phyloP scores from a whole-genome alignment of 2,888 invertebrate genomes.

The Agonopterix alstromeriana region DNA sequence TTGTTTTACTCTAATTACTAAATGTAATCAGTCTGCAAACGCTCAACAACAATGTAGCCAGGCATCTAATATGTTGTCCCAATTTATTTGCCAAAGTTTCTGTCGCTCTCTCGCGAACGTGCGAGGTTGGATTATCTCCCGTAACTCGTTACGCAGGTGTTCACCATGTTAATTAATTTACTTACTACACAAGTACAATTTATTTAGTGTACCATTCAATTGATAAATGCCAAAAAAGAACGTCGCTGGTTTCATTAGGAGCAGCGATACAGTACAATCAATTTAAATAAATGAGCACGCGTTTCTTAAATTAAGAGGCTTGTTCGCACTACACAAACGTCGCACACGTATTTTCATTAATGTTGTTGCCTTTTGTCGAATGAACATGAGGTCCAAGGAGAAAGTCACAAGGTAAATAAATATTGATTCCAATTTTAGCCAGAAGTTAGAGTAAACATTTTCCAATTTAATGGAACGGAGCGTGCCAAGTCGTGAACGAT shows the following conservation, averaged over 20 bases:
- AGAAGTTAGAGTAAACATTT: slow-evolving; percentile 15
- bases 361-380: too few relatives aligned
- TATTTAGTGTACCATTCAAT: slow-evolving; percentile 42
- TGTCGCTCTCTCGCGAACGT: slow-evolving; percentile 29
- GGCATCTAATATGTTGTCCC: slow-evolving; percentile 17
- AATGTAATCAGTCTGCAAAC: neutral
- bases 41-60: slow-evolving; percentile 7
- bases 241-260: slow-evolving; percentile 39
- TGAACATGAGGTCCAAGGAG: too few relatives aligned
- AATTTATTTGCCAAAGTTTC: slow-evolving; percentile 43
- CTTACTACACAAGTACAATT: slow-evolving; percentile 26
- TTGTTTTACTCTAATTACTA: neutral
- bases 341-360: too few relatives aligned
- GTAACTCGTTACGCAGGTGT: slow-evolving; percentile 41
- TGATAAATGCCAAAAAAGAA: slow-evolving; percentile 46
- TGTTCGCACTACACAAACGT: slow-evolving; percentile 7
- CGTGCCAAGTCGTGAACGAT: slow-evolving; percentile 29
- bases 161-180: slow-evolving; percentile 56
- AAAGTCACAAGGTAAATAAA: neutral
- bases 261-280: slow-evolving; percentile 27
- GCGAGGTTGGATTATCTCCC: slow-evolving; percentile 45
- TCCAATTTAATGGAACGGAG: slow-evolving; percentile 26
- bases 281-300: slow-evolving; percentile 42
- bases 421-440: slow-evolving; percentile 3
- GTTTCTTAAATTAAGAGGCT: slow-evolving; percentile 24